Evolutionary conservation across 2,113 vertebrate species (phyloP).

Genomic region (Abramis brama): DNA sequence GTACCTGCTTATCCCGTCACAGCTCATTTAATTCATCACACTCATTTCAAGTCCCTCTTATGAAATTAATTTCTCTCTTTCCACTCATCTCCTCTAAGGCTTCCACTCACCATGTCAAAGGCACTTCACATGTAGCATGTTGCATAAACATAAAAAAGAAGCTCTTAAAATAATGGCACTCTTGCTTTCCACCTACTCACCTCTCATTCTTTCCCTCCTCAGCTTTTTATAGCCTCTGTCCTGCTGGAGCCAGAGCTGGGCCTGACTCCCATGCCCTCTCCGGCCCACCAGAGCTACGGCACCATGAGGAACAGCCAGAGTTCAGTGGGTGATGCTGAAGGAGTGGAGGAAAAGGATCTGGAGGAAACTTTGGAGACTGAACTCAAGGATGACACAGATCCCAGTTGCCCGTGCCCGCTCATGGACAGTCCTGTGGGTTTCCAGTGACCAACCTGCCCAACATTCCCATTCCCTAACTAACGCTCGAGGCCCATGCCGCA

Average conservation of each 20-base stretch:
- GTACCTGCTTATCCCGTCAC: slow-evolving; percentile 67
- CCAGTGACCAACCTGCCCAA: slow-evolving; percentile 73
- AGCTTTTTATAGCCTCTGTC: slow-evolving; percentile 94
- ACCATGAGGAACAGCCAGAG: slow-evolving; percentile 86
- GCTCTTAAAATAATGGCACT: slow-evolving; percentile 19
- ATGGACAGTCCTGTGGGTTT: slow-evolving; percentile 81
- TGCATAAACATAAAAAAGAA: slow-evolving; percentile 27
- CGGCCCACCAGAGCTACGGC: slow-evolving; percentile 90
- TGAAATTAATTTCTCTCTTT: slow-evolving; percentile 23
- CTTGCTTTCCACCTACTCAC: slow-evolving; percentile 27
- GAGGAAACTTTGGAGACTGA: slow-evolving; percentile 81
- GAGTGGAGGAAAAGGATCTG: slow-evolving; percentile 69
- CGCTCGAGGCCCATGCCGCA: slow-evolving; percentile 54
- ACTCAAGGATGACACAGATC: slow-evolving; percentile 78
- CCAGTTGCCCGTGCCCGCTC: slow-evolving; percentile 77
- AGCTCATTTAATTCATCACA: slow-evolving; percentile 15
- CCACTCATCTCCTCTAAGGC: neutral
- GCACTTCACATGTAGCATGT: slow-evolving; percentile 11
- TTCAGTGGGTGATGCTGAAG: slow-evolving; percentile 72
- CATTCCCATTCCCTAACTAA: slow-evolving; percentile 43
- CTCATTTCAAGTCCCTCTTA: slow-evolving; percentile 29
- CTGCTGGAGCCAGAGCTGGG: slow-evolving; percentile 91
- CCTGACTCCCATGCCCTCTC: slow-evolving; percentile 90
- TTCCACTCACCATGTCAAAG: slow-evolving; percentile 6
- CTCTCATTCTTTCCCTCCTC: slow-evolving; percentile 57